These are phyloP conservation scores for human DNA, from an alignment of 2,113 vertebrate genomes.

Conservation along the genomic window DNA sequence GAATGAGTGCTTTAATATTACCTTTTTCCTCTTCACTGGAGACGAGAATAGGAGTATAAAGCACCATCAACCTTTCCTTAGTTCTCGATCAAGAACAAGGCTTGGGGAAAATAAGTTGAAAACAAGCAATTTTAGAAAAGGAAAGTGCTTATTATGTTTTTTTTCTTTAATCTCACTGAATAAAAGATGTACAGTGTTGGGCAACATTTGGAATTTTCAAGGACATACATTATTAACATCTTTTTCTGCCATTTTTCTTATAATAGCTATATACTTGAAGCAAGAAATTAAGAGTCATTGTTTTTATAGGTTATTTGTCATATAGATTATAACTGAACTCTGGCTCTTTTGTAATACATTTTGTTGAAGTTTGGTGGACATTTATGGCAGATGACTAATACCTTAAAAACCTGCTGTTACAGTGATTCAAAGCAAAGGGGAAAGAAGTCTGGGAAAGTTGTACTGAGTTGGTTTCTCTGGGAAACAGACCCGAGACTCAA, in stretches of 20 bases:
- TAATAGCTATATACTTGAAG: neutral
- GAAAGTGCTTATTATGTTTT: neutral
- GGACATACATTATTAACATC: neutral
- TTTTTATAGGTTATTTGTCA: conserved; percentile 10
- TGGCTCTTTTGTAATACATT: neutral
- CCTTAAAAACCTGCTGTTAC: neutral
- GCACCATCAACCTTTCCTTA: neutral
- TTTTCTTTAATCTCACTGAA: neutral
- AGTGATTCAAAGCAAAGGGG: neutral
- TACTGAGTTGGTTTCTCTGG: neutral
- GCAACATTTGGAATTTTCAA: neutral
- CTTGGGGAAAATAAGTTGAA: conserved; percentile 25
- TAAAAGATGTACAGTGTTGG: neutral
- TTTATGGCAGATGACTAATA: neutral
- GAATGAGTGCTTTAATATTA: neutral
- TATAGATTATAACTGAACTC: neutral
- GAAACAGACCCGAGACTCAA: neutral
- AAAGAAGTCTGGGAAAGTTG: neutral
- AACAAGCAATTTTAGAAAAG: conserved; percentile 21
- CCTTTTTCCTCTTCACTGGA: neutral
- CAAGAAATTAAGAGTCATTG: neutral
- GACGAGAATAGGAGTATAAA: neutral
- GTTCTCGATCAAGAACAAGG: neutral
- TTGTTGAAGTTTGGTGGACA: neutral
- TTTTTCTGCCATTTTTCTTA: conserved; percentile 7